phyloP scores from a whole-genome alignment of 2,888 invertebrate species.

The Cerceris ruficornis region DNA sequence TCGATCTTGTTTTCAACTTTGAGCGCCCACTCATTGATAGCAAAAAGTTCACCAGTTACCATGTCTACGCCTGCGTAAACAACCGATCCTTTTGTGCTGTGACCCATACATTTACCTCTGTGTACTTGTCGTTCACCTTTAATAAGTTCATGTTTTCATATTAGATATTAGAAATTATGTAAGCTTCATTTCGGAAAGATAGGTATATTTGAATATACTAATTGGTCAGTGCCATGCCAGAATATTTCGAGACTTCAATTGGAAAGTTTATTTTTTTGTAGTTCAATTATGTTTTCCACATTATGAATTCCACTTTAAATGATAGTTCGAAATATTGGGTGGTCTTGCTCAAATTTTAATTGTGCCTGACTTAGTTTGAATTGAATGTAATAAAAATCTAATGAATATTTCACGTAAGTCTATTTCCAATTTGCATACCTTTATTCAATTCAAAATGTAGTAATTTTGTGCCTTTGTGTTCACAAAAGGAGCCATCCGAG shows the following conservation, averaged over 20 bases:
- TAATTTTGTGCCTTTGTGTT: conserved; percentile 84
- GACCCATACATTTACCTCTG: conserved; percentile 90
- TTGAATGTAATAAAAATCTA: background rate
- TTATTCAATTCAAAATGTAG: conserved; percentile 83
- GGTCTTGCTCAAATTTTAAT: background rate
- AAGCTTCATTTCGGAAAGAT: too few species aligned
- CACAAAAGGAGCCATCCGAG: conserved; percentile 83
- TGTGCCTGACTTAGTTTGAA: background rate
- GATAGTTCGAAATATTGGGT: too few species aligned
- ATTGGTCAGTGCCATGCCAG: too few species aligned
- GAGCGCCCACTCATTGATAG: conserved; percentile 90
- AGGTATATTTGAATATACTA: too few species aligned
- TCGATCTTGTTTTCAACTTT: conserved; percentile 70
- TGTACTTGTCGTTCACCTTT: conserved; percentile 85
- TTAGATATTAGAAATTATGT: too few species aligned
- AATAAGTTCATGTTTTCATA: too few species aligned
- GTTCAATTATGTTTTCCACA: too few species aligned
- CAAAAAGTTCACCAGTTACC: conserved; percentile 87
- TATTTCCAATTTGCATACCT: conserved; percentile 36
- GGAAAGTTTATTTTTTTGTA: too few species aligned
- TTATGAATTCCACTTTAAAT: too few species aligned
- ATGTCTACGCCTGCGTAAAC: conserved; percentile 90
- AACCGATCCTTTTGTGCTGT: conserved; percentile 88
- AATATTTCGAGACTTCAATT: too few species aligned
- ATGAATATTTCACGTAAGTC: background rate